Percentiles rank a stretch among this genome's conserved stretches.
These are phyloP conservation scores for Alexandromys fortis DNA, from an alignment of 2,113 vertebrate species.

Conservation along the genomic window DNA sequence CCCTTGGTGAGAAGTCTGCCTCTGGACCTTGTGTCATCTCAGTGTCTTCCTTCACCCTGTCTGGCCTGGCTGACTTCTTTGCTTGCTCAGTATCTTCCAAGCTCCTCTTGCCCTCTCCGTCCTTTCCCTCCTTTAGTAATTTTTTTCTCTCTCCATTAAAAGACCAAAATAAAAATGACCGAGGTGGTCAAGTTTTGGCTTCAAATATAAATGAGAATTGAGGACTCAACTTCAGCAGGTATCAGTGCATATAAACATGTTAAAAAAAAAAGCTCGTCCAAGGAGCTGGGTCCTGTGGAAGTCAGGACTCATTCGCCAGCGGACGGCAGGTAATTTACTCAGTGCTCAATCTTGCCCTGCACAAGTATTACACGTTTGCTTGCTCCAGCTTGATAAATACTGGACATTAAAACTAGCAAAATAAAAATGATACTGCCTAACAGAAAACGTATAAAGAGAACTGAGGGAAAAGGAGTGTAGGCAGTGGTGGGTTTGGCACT, in stretches of 20 bases:
- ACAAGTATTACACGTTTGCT: background rate
- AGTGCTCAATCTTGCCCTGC: background rate
- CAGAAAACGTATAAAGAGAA: background rate
- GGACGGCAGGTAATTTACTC: background rate
- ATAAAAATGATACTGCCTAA: background rate
- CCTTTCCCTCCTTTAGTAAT: background rate
- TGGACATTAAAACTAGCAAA: background rate
- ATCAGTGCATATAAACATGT: background rate
- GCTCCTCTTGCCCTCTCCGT: background rate
- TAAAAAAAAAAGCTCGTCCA: background rate
- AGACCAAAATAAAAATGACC: background rate
- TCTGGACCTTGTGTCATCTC: background rate
- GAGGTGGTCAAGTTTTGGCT: slow-evolving; percentile 6
- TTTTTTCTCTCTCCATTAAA: slow-evolving; percentile 24
- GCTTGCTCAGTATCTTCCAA: background rate
- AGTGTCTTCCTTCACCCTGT: too few species aligned
- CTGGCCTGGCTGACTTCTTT: background rate
- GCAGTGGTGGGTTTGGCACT: background rate
- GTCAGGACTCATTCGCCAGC: background rate
- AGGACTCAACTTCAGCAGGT: background rate
- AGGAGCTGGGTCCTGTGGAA: background rate
- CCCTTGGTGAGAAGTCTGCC: background rate
- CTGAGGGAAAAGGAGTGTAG: background rate
- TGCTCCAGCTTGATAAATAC: background rate
- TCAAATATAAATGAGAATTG: background rate